Evolutionary conservation across 2,888 invertebrate genomes (phyloP), one percentile per base, ranked within the genome.

Genomic region (Ditula angustiorana): DNA sequence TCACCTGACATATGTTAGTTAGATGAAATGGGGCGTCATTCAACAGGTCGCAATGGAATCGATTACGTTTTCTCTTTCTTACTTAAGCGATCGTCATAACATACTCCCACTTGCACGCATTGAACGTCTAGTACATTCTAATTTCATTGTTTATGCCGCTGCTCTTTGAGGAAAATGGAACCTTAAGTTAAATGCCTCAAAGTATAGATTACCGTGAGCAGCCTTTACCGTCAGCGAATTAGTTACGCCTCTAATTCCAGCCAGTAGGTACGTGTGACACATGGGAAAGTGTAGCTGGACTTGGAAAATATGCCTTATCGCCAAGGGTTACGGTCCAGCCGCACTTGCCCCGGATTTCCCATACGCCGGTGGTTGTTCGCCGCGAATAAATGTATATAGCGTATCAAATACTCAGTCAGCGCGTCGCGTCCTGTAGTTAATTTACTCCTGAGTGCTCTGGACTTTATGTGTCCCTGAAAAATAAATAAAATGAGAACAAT

Each of bases 391-490:
- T 23, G 53, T 13, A 30, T 30, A 28, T 26, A 37, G 13, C 33
- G 57, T 58, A 58, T 58, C 46, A 13, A 58, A 52, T 58, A 58
- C 46, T 41, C 46, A 63, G 57, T 58, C 46, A 26, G 50, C 37
- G 16, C 13, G 16, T 62, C 37, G 16, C 13, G 16, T 62, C 37
- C 44, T 52, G 52, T 57, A 47, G 62, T 41, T 19, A 19, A 10
- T 10, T 41, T 11, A 13, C 37, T 1, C 41, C n/a, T 16, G 19
- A 33, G 61, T 23, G 50, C 8, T 24, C 55, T 13, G 37, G 24
- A 53, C 56, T 68, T 58, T 75, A 77, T 71, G 74, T 77, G 66
- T 73, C 71, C 70, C 77, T 77, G 74, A 16, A 74, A 65, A 44
- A 26, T 28, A 30, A 60, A 50, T 19, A 24, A 5, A 24, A 4